phyloP scores from a whole-genome alignment of 1,140 invertebrate genomes.

The Calosoma granatense region DNA sequence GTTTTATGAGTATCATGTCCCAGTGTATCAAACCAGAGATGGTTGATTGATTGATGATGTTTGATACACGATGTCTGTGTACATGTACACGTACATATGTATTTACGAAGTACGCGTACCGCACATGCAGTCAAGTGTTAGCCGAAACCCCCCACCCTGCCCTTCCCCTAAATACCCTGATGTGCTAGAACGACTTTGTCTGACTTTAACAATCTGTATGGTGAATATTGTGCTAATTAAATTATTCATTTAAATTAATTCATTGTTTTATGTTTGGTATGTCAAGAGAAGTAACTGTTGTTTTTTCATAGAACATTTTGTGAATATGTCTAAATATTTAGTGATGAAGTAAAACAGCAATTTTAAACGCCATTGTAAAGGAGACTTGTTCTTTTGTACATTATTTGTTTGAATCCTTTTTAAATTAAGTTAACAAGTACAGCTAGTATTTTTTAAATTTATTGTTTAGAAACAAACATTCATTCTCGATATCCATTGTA shows the following conservation, averaged over 20 bases:
- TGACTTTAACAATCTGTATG: slow-evolving; percentile 4
- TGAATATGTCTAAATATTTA: not conserved
- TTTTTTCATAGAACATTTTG: not conserved
- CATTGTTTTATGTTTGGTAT: not conserved
- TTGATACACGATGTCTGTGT: no score
- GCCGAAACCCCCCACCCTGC: no score
- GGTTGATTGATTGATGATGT: no score
- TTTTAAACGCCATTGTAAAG: not conserved
- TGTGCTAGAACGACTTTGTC: slow-evolving; percentile 5
- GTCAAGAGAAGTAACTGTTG: not conserved
- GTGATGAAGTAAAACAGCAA: not conserved
- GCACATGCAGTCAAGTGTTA: no score
- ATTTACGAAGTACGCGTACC: not conserved
- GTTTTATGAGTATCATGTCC: no score
- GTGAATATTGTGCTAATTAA: slow-evolving; percentile 9
- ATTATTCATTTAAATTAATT: slow-evolving; percentile 6
- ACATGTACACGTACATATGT: not conserved
- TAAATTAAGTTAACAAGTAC: not conserved
- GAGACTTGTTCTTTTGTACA: not conserved
- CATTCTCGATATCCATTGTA: no score
- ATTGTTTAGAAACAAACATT: not conserved
- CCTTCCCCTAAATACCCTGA: not conserved
- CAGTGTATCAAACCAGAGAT: no score
- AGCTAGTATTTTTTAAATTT: not conserved
- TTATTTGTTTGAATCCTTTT: not conserved